A percentile compares a stretch with the other conserved stretches of the same genome.
phyloP scores from a whole-genome alignment of 2,797 vertebrate genomes.

The Cossypha caffra region DNA sequence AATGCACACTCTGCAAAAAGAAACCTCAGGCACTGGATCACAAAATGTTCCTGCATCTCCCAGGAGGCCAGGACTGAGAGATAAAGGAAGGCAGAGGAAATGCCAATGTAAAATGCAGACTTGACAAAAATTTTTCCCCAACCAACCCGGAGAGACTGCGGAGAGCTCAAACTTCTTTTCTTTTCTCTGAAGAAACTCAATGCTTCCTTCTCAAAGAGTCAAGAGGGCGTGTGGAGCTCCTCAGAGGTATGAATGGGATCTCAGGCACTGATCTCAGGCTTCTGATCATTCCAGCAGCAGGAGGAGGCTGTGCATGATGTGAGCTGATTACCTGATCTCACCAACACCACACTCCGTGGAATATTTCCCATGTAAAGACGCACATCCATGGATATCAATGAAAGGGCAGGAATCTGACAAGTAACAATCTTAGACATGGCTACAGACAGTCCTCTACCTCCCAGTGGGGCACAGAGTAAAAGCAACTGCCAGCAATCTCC shows the following conservation, averaged over 20 bases:
- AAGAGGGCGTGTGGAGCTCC: background rate
- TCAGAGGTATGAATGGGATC: background rate
- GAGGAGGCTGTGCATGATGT: background rate
- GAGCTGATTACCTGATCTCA: background rate
- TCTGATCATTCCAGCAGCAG: slow-evolving; percentile 13
- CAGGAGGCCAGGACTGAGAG: background rate
- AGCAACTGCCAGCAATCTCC: background rate
- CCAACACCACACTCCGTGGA: rapidly evolving
- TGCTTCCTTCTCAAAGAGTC: background rate
- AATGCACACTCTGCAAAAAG: slow-evolving; percentile 22
- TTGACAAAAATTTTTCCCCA: background rate
- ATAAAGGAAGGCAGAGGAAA: slow-evolving; percentile 35
- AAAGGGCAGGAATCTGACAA: background rate
- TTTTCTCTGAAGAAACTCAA: background rate
- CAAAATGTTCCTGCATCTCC: slow-evolving; percentile 20
- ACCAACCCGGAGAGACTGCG: rapidly evolving
- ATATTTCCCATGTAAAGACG: background rate
- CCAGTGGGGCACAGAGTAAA: background rate
- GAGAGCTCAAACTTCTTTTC: background rate
- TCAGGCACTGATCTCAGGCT: background rate
- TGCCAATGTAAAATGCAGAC: background rate
- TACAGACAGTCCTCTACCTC: background rate
- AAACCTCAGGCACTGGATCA: slow-evolving; percentile 17
- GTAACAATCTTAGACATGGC: background rate
- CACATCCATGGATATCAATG: background rate